phyloP scores from a whole-genome alignment of 2,797 vertebrate genomes.

The Champsocephalus esox region DNA sequence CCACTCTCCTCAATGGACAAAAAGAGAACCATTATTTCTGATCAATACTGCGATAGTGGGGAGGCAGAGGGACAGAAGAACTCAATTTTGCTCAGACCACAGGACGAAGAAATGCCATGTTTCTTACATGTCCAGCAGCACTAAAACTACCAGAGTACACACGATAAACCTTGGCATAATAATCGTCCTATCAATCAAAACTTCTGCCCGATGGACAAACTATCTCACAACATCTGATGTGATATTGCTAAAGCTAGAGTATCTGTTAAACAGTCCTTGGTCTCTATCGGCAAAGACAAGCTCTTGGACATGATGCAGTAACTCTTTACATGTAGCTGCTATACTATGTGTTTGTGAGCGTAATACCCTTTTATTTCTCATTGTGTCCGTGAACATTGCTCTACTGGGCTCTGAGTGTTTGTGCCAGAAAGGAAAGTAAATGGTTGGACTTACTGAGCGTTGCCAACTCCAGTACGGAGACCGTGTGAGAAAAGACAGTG shows the following conservation, averaged over 20 bases:
- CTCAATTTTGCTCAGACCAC: constrained; percentile 47
- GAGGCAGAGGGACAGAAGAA: constrained; percentile 47
- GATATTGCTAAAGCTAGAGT: constrained; percentile 37
- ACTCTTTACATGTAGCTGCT: constrained; percentile 59
- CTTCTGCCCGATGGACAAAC: constrained; percentile 40
- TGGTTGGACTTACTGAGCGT: constrained; percentile 30
- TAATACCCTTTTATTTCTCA: constrained; percentile 60
- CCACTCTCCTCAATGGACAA: constrained; percentile 64
- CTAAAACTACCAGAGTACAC: constrained; percentile 21
- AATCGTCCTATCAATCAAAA: constrained; percentile 45
- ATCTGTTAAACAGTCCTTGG: constrained; percentile 47
- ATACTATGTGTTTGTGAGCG: constrained; percentile 67
- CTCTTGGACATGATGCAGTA: constrained; percentile 42
- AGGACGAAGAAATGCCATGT: constrained; percentile 44
- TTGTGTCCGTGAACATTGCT: constrained; percentile 59
- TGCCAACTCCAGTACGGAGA: constrained; percentile 12
- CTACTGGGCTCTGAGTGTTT: constrained; percentile 22
- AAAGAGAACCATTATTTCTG: constrained; percentile 66
- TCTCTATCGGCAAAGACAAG: constrained; percentile 45
- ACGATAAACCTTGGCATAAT: constrained; percentile 42
- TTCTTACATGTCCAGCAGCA: constrained; percentile 45
- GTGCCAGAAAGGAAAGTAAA: constrained; percentile 42
- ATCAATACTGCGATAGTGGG: constrained; percentile 67
- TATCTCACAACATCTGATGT: constrained; percentile 31
- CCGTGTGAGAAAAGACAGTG: constrained; percentile 50